A percentile compares a stretch with the other conserved stretches of the same genome.
phyloP scores from a whole-genome alignment of 2,888 invertebrate species.

The Phoronis australis region DNA sequence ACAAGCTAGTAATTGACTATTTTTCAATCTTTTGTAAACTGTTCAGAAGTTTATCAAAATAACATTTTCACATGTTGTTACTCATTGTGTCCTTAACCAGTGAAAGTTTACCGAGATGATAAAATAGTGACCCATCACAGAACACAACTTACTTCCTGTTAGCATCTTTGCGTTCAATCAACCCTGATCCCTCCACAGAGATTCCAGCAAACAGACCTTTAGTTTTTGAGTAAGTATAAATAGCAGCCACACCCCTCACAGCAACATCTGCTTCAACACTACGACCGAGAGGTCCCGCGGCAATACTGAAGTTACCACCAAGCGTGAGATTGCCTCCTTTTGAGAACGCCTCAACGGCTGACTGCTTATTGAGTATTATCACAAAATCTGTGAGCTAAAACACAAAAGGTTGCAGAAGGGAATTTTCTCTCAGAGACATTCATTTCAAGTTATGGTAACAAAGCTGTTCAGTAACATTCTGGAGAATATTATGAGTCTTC shows the following conservation, averaged over 20 bases:
- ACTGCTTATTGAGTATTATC: slow-evolving; percentile 38
- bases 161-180: slow-evolving; percentile 47
- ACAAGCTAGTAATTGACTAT: no score
- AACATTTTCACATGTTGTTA: no score
- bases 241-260: slow-evolving; percentile 40
- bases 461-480: no score
- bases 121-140: no score
- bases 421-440: no score
- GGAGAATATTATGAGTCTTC: no score
- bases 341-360: slow-evolving; percentile 46
- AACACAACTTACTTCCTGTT: slow-evolving; percentile 41
- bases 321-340: slow-evolving; percentile 48
- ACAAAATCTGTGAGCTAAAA: slow-evolving; percentile 47
- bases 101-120: no score
- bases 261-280: slow-evolving; percentile 41
- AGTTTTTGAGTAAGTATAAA: slow-evolving; percentile 48
- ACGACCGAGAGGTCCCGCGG: slow-evolving; percentile 44
- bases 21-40: no score
- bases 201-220: slow-evolving; percentile 46
- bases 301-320: slow-evolving; percentile 48
- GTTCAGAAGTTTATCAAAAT: no score
- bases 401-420: no score
- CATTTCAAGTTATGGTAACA: no score
- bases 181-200: slow-evolving; percentile 45
- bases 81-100: no score